phyloP scores from a whole-genome alignment of 2,888 invertebrate species.

The Acronicta psi region DNA sequence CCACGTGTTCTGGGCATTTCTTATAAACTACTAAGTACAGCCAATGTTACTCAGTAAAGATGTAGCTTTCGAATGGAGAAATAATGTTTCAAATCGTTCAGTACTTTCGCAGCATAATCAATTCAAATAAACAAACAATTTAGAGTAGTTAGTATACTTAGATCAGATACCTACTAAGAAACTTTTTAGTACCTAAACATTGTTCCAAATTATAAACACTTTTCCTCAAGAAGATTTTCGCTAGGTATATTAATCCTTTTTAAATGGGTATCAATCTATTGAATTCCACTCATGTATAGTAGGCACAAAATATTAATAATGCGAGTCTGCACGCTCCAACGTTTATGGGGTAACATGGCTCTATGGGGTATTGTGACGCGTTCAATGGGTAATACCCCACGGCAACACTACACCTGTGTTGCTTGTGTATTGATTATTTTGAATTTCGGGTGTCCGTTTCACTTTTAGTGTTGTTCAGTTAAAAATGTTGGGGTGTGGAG shows the following conservation, averaged over 20 bases:
- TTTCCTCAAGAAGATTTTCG: constrained; percentile 19
- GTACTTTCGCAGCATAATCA: no score
- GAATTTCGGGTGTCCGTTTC: constrained; percentile 17
- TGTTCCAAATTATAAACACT: neutral
- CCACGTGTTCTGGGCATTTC: no score
- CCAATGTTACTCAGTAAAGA: no score
- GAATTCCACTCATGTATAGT: constrained; percentile 24
- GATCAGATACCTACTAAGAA: no score
- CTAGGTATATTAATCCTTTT: constrained; percentile 43
- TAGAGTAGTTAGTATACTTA: no score
- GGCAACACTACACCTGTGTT: constrained; percentile 57
- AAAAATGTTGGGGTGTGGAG: neutral
- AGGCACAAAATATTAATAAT: constrained; percentile 53
- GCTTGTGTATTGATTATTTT: constrained; percentile 50
- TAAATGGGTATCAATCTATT: constrained; percentile 38
- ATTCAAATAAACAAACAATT: no score
- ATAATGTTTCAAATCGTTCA: no score
- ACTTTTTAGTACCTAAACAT: constrained; percentile 18
- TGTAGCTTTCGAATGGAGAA: no score
- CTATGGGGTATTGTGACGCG: constrained; percentile 51
- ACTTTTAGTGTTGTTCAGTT: constrained; percentile 5
- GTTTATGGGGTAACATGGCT: constrained; percentile 42
- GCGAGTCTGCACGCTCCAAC: constrained; percentile 43
- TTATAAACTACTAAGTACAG: no score
- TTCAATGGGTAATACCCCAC: constrained; percentile 57